phyloP scores from a whole-genome alignment of 2,888 invertebrate genomes.

The Eilema caniola region DNA sequence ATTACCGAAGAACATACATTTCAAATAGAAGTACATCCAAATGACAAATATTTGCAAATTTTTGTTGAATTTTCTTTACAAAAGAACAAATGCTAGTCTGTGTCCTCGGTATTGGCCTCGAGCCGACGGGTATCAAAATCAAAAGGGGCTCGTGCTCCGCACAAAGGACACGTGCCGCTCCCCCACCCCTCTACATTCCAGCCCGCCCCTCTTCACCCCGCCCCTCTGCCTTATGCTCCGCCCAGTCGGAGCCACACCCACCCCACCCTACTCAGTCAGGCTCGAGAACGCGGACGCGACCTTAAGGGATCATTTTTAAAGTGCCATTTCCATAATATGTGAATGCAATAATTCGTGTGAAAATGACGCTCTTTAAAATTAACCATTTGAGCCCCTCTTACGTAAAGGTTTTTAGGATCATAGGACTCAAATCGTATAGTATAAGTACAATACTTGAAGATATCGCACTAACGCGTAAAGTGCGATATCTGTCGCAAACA shows the following conservation, averaged over 20 bases:
- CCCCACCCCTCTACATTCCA: neutral
- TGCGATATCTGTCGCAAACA: no score
- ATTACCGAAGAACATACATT: neutral
- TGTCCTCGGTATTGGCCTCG: neutral
- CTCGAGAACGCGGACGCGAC: neutral
- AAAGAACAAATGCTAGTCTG: neutral
- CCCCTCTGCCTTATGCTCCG: neutral
- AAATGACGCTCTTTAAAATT: no score
- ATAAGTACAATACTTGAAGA: no score
- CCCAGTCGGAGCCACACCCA: neutral
- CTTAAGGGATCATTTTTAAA: no score
- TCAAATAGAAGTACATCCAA: neutral
- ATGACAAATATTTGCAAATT: neutral
- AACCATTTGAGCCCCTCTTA: no score
- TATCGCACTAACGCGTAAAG: no score
- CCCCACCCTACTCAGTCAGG: neutral
- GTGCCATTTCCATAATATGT: neutral
- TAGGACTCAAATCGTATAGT: no score
- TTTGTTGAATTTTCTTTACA: neutral
- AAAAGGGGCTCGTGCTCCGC: neutral
- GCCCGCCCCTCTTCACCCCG: neutral
- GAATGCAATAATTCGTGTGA: no score
- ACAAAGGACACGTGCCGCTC: neutral
- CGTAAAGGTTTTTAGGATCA: no score
- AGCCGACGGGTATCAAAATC: neutral